Evolutionary conservation across 2,797 vertebrate species (phyloP).

Genomic region (Lithobates pipiens): DNA sequence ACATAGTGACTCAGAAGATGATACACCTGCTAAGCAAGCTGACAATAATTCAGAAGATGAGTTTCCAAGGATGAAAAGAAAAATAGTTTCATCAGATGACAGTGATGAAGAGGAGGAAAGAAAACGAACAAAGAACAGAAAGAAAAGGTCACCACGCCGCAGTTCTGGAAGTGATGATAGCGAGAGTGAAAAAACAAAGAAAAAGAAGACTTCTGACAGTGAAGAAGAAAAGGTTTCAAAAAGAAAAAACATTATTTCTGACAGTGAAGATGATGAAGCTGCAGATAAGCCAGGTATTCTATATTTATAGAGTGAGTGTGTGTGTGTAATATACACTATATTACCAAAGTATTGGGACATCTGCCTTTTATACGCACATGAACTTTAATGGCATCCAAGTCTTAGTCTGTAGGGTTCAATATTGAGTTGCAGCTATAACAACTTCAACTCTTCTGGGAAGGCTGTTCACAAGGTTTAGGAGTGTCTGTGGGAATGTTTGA

Average conservation of each 20-base stretch:
- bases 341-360: too few species aligned
- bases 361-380: too few species aligned
- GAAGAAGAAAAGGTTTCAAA: slow-evolving; percentile 83
- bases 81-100: slow-evolving; percentile 80
- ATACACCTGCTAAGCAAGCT: slow-evolving; percentile 69
- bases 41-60: slow-evolving; percentile 78
- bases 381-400: too few species aligned
- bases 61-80: slow-evolving; percentile 70
- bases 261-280: slow-evolving; percentile 87
- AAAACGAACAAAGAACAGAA: slow-evolving; percentile 9
- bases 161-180: slow-evolving; percentile 53
- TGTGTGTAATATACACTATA: too few species aligned
- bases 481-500: too few species aligned
- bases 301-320: too few species aligned
- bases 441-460: too few species aligned
- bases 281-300: slow-evolving; percentile 75
- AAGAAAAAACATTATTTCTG: slow-evolving; percentile 91
- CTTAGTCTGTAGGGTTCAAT: too few species aligned
- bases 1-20: slow-evolving; percentile 74
- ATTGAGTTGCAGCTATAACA: too few species aligned
- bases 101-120: slow-evolving; percentile 74
- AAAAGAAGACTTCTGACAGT: slow-evolving; percentile 74
- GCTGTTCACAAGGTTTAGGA: too few species aligned
- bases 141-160: slow-evolving; percentile 2
- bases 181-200: slow-evolving; percentile 73